A percentile compares a stretch with the other conserved stretches of the same genome.
Conservation (phyloP, 2,113 vertebrate species). For the Orthochromis malagaraziensis region DNA sequence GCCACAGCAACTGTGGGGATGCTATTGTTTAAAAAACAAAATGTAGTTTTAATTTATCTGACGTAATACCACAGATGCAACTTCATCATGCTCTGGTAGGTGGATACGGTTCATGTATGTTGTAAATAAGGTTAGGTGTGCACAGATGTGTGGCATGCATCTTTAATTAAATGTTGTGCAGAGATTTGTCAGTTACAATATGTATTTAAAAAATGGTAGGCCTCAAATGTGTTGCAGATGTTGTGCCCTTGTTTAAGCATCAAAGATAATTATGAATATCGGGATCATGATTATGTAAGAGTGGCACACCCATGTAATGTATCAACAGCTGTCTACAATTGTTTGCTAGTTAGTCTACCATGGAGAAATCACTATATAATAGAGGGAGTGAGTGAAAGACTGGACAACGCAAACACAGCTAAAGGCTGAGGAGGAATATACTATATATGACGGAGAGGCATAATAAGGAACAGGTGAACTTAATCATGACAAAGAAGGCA, state of each 20-base stretch:
- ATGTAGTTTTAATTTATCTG: not conserved
- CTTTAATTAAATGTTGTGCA: not conserved
- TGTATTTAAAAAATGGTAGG: not conserved
- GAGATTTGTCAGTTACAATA: not conserved
- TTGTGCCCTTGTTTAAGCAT: not conserved
- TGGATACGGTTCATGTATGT: not conserved
- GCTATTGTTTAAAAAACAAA: not conserved
- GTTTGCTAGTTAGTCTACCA: not conserved
- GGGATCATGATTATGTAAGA: not conserved
- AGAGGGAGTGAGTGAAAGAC: not conserved
- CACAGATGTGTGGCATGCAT: not conserved
- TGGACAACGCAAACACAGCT: not conserved
- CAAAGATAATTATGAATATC: not conserved
- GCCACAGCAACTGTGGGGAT: not conserved
- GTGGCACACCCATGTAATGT: not conserved
- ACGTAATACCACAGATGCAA: not conserved
- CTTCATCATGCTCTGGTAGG: not conserved
- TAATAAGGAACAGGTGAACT: not conserved
- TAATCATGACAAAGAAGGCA: not conserved
- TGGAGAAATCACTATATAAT: not conserved
- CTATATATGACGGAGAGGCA: not conserved
- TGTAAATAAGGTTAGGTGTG: not conserved
- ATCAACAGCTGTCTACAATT: not conserved
- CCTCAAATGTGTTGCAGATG: not conserved
- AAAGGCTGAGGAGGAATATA: not conserved